These are phyloP conservation scores for Aurelia aurita DNA, from an alignment of 30 jellyfish, hydroid and myxozoan species.

Conservation along the genomic window DNA sequence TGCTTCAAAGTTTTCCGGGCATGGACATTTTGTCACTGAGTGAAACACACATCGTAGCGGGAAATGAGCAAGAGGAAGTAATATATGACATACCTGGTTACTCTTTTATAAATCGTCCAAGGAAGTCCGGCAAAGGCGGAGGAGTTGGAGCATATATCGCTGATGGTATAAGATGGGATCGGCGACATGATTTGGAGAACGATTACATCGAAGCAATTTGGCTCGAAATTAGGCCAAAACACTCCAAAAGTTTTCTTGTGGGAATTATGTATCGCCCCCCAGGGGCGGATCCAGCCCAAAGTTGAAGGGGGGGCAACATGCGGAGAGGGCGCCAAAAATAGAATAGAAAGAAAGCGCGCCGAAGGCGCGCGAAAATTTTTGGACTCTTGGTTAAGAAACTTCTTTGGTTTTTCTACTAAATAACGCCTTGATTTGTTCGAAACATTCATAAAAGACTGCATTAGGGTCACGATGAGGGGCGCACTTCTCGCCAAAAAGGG, in stretches of 20 bases:
- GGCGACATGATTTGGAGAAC: slow-evolving; percentile 61
- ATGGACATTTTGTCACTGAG: slow-evolving; percentile 66
- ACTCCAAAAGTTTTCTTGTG: slow-evolving; percentile 27
- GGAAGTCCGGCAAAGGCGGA: slow-evolving; percentile 71
- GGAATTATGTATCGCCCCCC: too few relatives aligned
- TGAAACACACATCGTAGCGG: slow-evolving; percentile 76
- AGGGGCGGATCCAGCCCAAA: too few relatives aligned
- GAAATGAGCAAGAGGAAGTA: slow-evolving; percentile 64
- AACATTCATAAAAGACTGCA: too few relatives aligned
- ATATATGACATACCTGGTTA: slow-evolving; percentile 54
- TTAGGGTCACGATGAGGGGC: too few relatives aligned
- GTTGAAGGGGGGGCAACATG: too few relatives aligned
- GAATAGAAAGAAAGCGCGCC: too few relatives aligned
- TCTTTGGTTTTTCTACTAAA: too few relatives aligned
- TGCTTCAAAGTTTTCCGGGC: slow-evolving; percentile 74
- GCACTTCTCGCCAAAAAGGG: too few relatives aligned
- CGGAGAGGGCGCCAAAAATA: too few relatives aligned
- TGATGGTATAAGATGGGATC: slow-evolving; percentile 73
- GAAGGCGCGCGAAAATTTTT: too few relatives aligned
- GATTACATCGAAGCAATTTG: slow-evolving; percentile 60
- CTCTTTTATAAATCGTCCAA: slow-evolving; percentile 70
- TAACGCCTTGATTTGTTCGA: too few relatives aligned
- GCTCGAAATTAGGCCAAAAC: slow-evolving; percentile 60
- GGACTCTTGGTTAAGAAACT: too few relatives aligned
- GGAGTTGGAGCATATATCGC: slow-evolving; percentile 68